A percentile compares a stretch with the other conserved stretches of the same genome.
phyloP scores from a whole-genome alignment of 2,888 invertebrate genomes.

The Sicus ferrugineus region DNA sequence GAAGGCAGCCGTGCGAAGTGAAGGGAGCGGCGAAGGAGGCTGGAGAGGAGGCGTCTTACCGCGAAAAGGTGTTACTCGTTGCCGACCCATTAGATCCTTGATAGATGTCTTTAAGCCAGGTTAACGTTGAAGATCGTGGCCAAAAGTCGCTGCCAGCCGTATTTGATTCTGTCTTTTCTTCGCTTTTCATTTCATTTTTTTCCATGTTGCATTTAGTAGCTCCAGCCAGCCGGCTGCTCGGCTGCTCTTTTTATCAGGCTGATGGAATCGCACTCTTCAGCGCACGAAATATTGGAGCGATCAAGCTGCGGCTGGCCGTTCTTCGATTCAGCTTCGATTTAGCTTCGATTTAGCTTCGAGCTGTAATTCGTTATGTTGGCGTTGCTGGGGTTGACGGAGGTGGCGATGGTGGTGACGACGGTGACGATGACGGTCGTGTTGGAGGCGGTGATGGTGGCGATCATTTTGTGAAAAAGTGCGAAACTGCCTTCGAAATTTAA shows the following conservation, averaged over 20 bases:
- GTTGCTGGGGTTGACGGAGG: not conserved
- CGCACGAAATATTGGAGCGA: slow-evolving; percentile 20
- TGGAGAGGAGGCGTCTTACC: slow-evolving; percentile 4
- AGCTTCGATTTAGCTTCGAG: slow-evolving; percentile 22
- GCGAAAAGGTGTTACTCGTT: slow-evolving; percentile 33
- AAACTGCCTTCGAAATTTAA: slow-evolving; percentile 24
- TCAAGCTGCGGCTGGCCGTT: not conserved
- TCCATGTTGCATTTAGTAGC: slow-evolving; percentile 8
- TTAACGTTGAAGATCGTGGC: not conserved
- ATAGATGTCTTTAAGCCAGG: slow-evolving; percentile 39
- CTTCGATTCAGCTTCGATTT: slow-evolving; percentile 20
- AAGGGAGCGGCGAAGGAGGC: not conserved
- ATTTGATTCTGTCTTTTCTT: not conserved
- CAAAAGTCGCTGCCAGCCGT: not conserved
- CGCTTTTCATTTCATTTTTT: not conserved
- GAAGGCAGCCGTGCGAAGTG: not conserved
- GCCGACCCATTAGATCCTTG: slow-evolving; percentile 42
- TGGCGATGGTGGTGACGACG: not conserved
- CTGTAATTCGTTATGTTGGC: slow-evolving; percentile 23
- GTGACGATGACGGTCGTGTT: too few species aligned
- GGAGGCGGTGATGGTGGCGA: not conserved
- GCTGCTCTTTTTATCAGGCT: slow-evolving; percentile 19
- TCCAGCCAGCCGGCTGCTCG: not conserved
- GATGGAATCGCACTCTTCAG: slow-evolving; percentile 16
- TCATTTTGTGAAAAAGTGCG: slow-evolving; percentile 16